Conservation (phyloP, 2,113 vertebrate species). For the Anhinga rufa region DNA sequence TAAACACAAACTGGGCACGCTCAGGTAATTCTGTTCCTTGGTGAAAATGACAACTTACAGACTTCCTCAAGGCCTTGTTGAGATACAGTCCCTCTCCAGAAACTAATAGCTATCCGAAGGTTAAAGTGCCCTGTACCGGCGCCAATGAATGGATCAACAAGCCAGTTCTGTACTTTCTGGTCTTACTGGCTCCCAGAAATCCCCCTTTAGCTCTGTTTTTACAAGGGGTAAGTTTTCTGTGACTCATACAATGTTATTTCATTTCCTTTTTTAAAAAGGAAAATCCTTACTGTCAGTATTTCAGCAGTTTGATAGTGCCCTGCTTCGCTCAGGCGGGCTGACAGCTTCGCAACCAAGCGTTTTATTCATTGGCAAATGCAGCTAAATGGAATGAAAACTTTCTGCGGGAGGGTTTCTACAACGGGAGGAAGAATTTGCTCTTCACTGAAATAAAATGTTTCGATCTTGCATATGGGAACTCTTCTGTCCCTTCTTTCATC, state of each 20-base stretch:
- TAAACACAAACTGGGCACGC: not conserved
- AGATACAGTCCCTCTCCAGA: not conserved
- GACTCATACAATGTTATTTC: not conserved
- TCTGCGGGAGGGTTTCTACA: not conserved
- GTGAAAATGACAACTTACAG: not conserved
- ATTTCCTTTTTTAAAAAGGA: not conserved
- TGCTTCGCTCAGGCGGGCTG: not conserved
- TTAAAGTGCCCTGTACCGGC: not conserved
- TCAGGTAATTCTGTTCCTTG: not conserved
- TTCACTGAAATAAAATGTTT: not conserved
- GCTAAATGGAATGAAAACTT: not conserved
- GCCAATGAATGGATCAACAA: too few relatives aligned
- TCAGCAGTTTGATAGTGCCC: not conserved
- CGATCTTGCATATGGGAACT: fast-evolving
- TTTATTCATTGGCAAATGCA: not conserved
- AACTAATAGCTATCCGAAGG: not conserved
- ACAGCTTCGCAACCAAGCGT: not conserved
- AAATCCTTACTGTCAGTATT: not conserved
- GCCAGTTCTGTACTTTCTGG: not conserved
- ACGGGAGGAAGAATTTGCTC: not conserved
- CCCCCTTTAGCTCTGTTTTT: not conserved
- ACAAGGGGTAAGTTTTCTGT: not conserved
- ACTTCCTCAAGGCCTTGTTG: not conserved
- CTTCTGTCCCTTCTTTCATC: not conserved
- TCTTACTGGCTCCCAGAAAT: not conserved